A percentile compares a stretch with the other conserved stretches of the same genome.
Evolutionary conservation across 2,888 invertebrate species (phyloP).

Genomic region (Agrochola litura): DNA sequence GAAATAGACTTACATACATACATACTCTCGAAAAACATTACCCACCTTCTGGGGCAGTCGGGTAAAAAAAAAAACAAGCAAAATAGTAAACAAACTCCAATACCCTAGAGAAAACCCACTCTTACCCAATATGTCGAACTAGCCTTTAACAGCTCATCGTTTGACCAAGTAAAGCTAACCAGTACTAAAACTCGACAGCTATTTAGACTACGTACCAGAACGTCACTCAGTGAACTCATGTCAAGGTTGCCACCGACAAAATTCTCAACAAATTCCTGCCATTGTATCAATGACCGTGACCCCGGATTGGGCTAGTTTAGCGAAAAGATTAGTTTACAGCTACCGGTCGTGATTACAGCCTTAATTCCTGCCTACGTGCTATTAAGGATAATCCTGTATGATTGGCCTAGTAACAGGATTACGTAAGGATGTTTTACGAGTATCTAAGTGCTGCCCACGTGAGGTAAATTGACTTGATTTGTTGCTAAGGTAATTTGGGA

Average conservation of each 20-base stretch:
- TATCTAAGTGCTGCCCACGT: constrained; percentile 55
- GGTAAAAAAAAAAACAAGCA: too few species aligned
- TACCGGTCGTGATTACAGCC: constrained; percentile 46
- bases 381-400: constrained; percentile 30
- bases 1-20: too few species aligned
- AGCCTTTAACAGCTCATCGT: constrained; percentile 19
- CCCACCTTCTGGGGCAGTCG: too few species aligned
- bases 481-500: background rate
- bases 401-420: constrained; percentile 24
- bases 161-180: constrained; percentile 36
- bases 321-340: constrained; percentile 23
- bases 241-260: constrained; percentile 56
- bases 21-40: too few species aligned
- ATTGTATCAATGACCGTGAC: constrained; percentile 57
- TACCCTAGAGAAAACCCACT: constrained; percentile 21
- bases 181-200: constrained; percentile 21
- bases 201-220: constrained; percentile 41
- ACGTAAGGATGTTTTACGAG: constrained; percentile 34
- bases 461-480: constrained; percentile 17
- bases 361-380: constrained; percentile 55
- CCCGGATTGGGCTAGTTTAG: constrained; percentile 50
- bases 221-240: constrained; percentile 29
- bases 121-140: constrained; percentile 21
- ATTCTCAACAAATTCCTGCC: constrained; percentile 46
- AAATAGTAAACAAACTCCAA: background rate